A percentile compares a stretch with the other conserved stretches of the same genome.
These are phyloP conservation scores for Turdus rufiventris DNA, from an alignment of 2,113 vertebrate species.

Conservation along the genomic window DNA sequence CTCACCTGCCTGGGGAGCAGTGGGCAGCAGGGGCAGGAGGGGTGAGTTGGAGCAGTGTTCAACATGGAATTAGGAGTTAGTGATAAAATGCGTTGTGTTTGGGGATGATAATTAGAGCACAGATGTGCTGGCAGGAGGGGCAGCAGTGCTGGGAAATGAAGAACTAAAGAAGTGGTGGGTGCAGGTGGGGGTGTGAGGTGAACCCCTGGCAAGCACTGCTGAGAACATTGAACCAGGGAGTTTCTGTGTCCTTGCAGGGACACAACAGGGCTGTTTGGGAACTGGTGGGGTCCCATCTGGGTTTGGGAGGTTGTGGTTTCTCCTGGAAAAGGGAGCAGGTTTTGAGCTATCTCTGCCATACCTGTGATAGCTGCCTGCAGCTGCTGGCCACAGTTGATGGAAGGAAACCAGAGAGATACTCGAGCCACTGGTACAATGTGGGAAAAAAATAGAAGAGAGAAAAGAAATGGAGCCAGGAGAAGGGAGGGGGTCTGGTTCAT, in stretches of 20 bases:
- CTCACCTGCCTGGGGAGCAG: accelerated
- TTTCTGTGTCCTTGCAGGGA: neutral
- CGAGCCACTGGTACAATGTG: neutral
- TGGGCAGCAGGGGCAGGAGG: accelerated
- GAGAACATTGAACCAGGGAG: accelerated
- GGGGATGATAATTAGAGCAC: accelerated
- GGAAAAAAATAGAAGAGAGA: neutral
- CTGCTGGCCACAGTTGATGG: neutral
- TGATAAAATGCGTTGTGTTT: neutral
- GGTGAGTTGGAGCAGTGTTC: accelerated
- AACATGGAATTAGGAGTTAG: accelerated
- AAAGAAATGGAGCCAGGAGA: neutral
- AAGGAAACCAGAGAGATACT: neutral
- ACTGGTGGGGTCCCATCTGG: accelerated
- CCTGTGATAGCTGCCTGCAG: neutral
- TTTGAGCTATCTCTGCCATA: accelerated
- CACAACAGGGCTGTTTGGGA: accelerated
- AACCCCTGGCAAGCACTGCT: neutral
- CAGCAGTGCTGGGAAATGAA: neutral
- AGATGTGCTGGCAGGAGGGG: neutral
- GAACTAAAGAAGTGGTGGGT: accelerated
- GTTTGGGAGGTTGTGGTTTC: neutral
- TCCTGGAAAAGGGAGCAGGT: neutral
- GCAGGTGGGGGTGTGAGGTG: neutral
- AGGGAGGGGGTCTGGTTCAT: neutral